phyloP scores from a whole-genome alignment of 2,888 invertebrate species.

The Cryptophagus acutangulus region DNA sequence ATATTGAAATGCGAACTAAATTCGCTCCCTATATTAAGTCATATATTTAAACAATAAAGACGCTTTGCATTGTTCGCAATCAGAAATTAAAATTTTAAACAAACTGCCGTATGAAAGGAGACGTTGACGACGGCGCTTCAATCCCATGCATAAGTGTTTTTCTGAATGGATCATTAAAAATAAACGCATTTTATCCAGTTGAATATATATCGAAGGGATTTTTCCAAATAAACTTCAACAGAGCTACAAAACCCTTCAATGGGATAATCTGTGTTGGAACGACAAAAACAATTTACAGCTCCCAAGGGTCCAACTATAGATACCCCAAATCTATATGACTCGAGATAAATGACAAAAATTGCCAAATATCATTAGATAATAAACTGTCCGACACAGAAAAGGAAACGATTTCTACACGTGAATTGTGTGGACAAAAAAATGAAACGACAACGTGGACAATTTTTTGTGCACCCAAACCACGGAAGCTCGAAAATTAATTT shows the following conservation, averaged over 20 bases:
- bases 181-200: too few relatives aligned
- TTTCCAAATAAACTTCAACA: neutral
- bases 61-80: neutral
- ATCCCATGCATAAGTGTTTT: too few relatives aligned
- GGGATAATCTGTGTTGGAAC: constrained; percentile 6
- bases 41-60: constrained; percentile 2
- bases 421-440: too few relatives aligned
- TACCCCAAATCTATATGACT: constrained; percentile 3
- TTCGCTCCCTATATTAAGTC: neutral
- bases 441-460: too few relatives aligned
- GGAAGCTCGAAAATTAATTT: too few relatives aligned
- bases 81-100: too few relatives aligned
- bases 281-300: constrained; percentile 5
- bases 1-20: constrained; percentile 2
- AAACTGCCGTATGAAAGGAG: too few relatives aligned
- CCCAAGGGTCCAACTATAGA: constrained; percentile 5
- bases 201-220: neutral
- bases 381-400: too few relatives aligned
- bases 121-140: too few relatives aligned
- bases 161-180: too few relatives aligned
- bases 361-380: constrained; percentile 5
- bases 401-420: too few relatives aligned
- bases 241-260: neutral
- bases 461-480: too few relatives aligned
- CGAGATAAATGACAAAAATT: constrained; percentile 6